Evolutionary conservation across 2,797 vertebrate genomes (phyloP), one percentile per base, ranked within the genome.

Genomic region (Propithecus perrieri): DNA sequence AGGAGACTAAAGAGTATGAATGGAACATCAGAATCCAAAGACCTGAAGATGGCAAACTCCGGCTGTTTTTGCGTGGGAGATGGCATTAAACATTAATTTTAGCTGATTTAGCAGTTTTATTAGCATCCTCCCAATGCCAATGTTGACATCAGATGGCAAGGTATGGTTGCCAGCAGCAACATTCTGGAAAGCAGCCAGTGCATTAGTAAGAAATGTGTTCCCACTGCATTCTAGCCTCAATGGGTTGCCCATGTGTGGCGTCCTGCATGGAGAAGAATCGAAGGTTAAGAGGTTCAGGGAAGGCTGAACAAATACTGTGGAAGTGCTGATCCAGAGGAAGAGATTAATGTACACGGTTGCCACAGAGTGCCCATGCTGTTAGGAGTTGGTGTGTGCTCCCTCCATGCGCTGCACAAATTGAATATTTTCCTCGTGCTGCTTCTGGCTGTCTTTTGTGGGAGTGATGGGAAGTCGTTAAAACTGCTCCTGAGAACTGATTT

Each of bases 71-170:
- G 4, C 8, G 5, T 74, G 74, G 41, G 57, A 88, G 93, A 28
- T 50, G 20, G 55, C 92, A 75, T 50, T 59, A 46, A 84, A 71
- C 71, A 63, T 65, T 57, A 63, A 79, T 79, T 96, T 90, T 26
- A 41, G 89, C 43, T 85, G 61, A 81, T 85, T 88, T 93, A 57
- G 75, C 35, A 85, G 69, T 96, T 94, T 91, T 53, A 84, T 69
- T 55, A 57, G 72, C 67, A 83, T 88, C n/a, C 41, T 38, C 61
- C 85, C 69, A 65, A 7, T 55, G 71, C 57, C 92, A 79, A 0
- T 61, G 33, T 89, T 95, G 76, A 81, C 41, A 38, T 95, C 85
- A 94, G 72, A 81, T 53, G 85, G 72, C 55, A 87, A 94, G 50
- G 59, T 43, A 20, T 38, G 61, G 61, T 30, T 18, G 14, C 87